Evolutionary conservation across 2,797 vertebrate species (phyloP).

Genomic region (Oreochromis grahami): DNA sequence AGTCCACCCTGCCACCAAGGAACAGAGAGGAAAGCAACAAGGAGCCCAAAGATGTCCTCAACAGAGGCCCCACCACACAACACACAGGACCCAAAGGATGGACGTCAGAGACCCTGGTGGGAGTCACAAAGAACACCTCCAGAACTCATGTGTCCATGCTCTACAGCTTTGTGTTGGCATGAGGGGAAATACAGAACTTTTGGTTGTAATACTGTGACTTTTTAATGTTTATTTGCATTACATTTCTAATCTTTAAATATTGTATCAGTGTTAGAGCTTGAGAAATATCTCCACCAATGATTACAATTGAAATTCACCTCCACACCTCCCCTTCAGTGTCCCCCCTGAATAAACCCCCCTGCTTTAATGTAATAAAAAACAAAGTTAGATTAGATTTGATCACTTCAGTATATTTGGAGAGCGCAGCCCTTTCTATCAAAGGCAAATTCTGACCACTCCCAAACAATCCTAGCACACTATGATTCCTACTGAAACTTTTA

Average conservation of each 20-base stretch:
- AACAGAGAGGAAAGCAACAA: neutral
- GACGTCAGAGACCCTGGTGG: neutral
- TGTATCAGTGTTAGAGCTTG: neutral
- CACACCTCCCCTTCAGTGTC: fast-evolving
- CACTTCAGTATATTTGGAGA: neutral
- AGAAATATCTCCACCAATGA: neutral
- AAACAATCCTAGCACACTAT: neutral
- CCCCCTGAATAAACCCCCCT: neutral
- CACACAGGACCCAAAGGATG: neutral
- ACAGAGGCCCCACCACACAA: neutral
- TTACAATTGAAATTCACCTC: neutral
- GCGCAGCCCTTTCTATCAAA: neutral
- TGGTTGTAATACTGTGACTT: neutral
- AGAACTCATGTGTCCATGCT: neutral
- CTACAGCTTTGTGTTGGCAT: neutral
- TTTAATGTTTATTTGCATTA: neutral
- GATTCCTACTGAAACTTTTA: neutral
- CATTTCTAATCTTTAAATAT: neutral
- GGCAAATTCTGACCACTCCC: neutral
- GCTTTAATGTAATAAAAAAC: neutral
- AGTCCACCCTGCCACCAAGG: neutral
- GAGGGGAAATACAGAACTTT: neutral
- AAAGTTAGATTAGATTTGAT: neutral
- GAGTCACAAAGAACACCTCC: neutral
- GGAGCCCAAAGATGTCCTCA: neutral